Conservation (phyloP, 2,797 vertebrate genomes). For the Hyperoplus immaculatus region DNA sequence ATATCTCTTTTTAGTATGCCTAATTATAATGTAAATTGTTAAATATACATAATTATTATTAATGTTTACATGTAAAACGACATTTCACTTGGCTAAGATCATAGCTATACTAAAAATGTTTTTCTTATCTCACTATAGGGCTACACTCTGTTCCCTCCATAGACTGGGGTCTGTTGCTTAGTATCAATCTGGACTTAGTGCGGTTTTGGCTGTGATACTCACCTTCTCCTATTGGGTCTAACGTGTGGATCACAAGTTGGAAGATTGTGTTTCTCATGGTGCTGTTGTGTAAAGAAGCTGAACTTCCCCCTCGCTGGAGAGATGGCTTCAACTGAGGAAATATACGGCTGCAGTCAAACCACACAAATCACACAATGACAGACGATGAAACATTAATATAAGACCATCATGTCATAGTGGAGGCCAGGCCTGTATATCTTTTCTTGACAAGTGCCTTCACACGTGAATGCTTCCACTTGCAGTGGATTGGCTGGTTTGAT, state of each 20-base stretch:
- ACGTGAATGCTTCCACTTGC: background rate
- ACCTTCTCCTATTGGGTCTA: slow-evolving; percentile 94
- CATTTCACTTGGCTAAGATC: background rate
- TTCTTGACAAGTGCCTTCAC: slow-evolving; percentile 10
- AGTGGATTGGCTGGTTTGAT: background rate
- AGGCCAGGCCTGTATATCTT: background rate
- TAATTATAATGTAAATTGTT: background rate
- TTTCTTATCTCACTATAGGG: slow-evolving; percentile 18
- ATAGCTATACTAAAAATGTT: slow-evolving; percentile 2
- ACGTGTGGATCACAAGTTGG: slow-evolving; percentile 95
- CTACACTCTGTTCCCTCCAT: slow-evolving; percentile 65
- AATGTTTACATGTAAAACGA: background rate
- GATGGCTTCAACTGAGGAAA: slow-evolving; percentile 85
- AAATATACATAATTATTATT: background rate
- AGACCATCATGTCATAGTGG: background rate
- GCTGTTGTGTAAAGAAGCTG: slow-evolving; percentile 95
- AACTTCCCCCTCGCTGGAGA: slow-evolving; percentile 92
- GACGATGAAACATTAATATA: slow-evolving; percentile 21
- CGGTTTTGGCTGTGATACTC: slow-evolving; percentile 82
- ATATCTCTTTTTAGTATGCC: background rate
- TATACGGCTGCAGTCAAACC: slow-evolving; percentile 58
- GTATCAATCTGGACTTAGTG: slow-evolving; percentile 88
- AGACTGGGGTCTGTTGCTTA: slow-evolving; percentile 85
- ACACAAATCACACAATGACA: slow-evolving; percentile 19
- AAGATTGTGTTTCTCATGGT: slow-evolving; percentile 95